Conservation (phyloP, 2,113 vertebrate genomes). For the Proterorhinus semilunaris region DNA sequence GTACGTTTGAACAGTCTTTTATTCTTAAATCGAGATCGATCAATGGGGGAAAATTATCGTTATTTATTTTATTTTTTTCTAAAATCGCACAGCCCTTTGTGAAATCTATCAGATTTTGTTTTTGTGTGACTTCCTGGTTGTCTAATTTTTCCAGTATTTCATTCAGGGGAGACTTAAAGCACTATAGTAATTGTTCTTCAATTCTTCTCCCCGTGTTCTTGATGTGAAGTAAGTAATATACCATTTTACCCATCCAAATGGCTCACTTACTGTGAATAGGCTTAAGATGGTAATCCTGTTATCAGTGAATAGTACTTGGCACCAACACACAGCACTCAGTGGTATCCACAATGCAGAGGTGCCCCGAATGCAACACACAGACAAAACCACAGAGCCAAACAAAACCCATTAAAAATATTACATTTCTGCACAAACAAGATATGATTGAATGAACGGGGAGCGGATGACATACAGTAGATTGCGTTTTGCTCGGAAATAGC, state of each 20-base stretch:
- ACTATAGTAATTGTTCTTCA: conserved; percentile 42
- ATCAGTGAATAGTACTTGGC: conserved; percentile 70
- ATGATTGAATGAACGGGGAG: conserved; percentile 33
- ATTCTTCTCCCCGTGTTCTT: conserved; percentile 61
- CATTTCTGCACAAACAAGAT: conserved; percentile 26
- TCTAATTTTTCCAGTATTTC: conserved; percentile 16
- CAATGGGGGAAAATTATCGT: too few species aligned
- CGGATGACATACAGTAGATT: conserved; percentile 34
- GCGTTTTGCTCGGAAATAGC: conserved; percentile 38
- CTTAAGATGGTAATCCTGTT: conserved; percentile 75
- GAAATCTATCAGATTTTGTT: not conserved
- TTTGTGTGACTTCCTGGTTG: not conserved
- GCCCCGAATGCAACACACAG: conserved; percentile 19
- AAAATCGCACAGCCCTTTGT: too few species aligned
- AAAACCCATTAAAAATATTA: conserved; percentile 8
- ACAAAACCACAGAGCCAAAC: conserved; percentile 22
- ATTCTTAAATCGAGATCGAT: too few species aligned
- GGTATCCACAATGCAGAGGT: conserved; percentile 23
- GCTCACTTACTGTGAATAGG: conserved; percentile 68
- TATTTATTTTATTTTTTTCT: too few species aligned
- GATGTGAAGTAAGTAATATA: conserved; percentile 57
- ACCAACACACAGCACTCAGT: conserved; percentile 29
- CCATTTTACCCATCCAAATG: conserved; percentile 71
- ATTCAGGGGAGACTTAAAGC: conserved; percentile 41
- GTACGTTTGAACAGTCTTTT: too few species aligned